Evolutionary conservation across 2,888 invertebrate genomes (phyloP).

Genomic region (Caenorhabditis sinica): DNA sequence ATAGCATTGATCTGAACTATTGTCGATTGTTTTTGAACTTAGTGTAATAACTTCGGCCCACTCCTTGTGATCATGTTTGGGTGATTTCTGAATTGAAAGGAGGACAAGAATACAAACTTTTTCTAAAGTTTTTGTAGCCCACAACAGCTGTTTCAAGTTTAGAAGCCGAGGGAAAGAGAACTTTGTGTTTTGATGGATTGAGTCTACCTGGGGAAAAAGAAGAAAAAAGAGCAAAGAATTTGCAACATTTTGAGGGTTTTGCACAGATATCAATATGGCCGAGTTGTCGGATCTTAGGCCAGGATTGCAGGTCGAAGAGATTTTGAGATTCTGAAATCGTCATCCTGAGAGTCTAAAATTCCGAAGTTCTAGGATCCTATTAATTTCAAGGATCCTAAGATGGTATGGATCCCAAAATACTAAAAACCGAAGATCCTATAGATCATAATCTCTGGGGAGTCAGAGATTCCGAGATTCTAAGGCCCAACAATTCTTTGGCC

Average conservation of each 20-base stretch:
- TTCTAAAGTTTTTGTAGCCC: too few species aligned
- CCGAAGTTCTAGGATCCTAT: neutral
- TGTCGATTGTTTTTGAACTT: constrained; percentile 37
- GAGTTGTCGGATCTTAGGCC: too few species aligned
- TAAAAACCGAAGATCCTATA: neutral
- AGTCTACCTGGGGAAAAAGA: neutral
- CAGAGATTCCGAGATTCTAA: too few species aligned
- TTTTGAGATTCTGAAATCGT: neutral
- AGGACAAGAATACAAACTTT: too few species aligned
- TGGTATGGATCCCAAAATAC: neutral
- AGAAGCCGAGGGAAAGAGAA: constrained; percentile 17
- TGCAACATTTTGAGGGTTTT: neutral
- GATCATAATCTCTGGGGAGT: too few species aligned
- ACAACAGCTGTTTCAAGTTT: constrained; percentile 41
- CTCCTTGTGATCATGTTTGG: neutral
- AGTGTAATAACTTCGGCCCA: neutral
- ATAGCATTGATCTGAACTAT: constrained; percentile 24
- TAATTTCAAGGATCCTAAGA: neutral
- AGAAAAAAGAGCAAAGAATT: neutral
- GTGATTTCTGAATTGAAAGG: neutral
- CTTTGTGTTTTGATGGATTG: constrained; percentile 53
- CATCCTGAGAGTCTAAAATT: neutral
- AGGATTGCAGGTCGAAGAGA: neutral
- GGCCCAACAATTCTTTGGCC: too few species aligned
- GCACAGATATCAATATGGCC: neutral